phyloP scores from a whole-genome alignment of 2,113 vertebrate species.

The Antennarius striatus region DNA sequence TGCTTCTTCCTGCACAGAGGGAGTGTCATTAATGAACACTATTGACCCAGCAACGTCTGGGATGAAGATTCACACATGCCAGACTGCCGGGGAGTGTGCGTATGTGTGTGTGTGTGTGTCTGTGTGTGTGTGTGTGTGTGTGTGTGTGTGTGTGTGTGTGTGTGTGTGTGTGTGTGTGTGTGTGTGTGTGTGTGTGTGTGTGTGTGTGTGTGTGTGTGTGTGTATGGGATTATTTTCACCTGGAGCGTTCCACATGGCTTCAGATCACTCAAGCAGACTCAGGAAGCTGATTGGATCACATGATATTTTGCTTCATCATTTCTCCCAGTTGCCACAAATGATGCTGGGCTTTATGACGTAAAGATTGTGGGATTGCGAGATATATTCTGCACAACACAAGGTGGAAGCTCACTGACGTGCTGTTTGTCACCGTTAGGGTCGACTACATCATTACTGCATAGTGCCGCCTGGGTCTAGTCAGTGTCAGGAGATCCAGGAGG shows the following conservation, averaged over 20 bases:
- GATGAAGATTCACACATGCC: constrained; percentile 50
- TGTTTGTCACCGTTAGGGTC: constrained; percentile 41
- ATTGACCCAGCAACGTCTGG: constrained; percentile 45
- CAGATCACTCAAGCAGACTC: constrained; percentile 15
- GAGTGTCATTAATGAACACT: constrained; percentile 39
- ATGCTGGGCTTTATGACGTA: too few species aligned
- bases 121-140: constrained; percentile 4
- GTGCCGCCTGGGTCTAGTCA: constrained; percentile 10
- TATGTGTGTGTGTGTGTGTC: constrained; percentile 12
- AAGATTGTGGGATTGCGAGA: too few species aligned
- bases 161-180: neutral
- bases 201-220: constrained; percentile 4
- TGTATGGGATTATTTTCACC: constrained; percentile 35
- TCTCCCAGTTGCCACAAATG: neutral
- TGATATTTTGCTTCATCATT: constrained; percentile 9
- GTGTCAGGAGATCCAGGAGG: neutral
- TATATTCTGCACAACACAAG: neutral
- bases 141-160: constrained; percentile 17
- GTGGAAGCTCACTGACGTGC: constrained; percentile 1
- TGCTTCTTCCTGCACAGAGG: neutral
- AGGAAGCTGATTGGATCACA: constrained; percentile 18
- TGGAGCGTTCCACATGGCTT: constrained; percentile 41
- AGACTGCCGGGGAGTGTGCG: constrained; percentile 29
- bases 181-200: constrained; percentile 1
- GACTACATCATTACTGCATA: constrained; percentile 22